Conservation (phyloP, 2,113 vertebrate genomes). For the Solea senegalensis region DNA sequence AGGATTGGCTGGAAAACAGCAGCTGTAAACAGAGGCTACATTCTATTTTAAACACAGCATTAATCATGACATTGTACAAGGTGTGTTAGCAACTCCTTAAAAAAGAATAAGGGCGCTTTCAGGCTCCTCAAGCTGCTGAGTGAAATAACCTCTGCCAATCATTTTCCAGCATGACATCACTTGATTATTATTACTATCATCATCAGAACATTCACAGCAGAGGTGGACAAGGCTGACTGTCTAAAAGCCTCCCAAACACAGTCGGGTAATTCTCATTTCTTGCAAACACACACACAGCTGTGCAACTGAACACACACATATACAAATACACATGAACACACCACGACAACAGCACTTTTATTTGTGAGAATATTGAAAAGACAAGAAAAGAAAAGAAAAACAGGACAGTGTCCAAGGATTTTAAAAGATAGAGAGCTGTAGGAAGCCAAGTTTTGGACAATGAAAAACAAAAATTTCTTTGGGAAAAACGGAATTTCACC, state of each 20-base stretch:
- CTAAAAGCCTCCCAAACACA: not conserved
- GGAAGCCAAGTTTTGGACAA: conserved; percentile 52
- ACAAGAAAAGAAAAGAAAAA: not conserved
- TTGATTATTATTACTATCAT: conserved; percentile 16
- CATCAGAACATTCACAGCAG: conserved; percentile 9
- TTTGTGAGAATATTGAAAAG: conserved; percentile 24
- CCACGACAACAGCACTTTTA: conserved; percentile 26
- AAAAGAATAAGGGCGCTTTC: conserved; percentile 10
- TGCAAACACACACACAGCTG: conserved; percentile 15
- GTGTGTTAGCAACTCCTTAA: conserved; percentile 23
- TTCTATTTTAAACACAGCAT: not conserved
- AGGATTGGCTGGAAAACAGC: not conserved
- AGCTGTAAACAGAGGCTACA: conserved; percentile 16
- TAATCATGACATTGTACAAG: conserved; percentile 19
- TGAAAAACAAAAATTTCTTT: conserved; percentile 59
- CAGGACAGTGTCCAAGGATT: conserved; percentile 62
- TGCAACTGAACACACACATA: not conserved
- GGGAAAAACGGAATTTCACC: conserved; percentile 65
- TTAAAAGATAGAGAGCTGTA: conserved; percentile 53
- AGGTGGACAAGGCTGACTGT: conserved; percentile 9
- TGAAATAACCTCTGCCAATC: conserved; percentile 25
- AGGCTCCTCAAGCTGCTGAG: conserved; percentile 27
- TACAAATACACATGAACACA: conserved; percentile 2
- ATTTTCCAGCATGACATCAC: conserved; percentile 7
- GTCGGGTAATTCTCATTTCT: too few species aligned